Evolutionary conservation across 2,797 vertebrate genomes (phyloP).

Genomic region (Oceanodroma leucorhoa): DNA sequence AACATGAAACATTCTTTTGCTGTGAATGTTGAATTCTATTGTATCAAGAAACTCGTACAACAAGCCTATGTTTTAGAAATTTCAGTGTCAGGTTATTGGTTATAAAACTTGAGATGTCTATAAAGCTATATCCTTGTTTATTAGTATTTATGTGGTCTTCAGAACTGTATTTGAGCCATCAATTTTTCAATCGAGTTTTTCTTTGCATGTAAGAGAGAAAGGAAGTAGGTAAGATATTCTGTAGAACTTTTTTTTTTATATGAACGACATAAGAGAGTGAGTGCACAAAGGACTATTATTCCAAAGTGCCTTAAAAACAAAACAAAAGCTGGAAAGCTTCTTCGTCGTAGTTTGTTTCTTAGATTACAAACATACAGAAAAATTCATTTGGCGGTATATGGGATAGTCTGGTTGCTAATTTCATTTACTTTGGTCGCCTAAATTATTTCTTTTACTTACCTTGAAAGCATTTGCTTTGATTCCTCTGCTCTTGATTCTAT

Average conservation of each 20-base stretch:
- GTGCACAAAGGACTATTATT: not conserved
- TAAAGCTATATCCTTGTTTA: not conserved
- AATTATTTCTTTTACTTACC: conserved; percentile 73
- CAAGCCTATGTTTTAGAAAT: not conserved
- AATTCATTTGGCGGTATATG: not conserved
- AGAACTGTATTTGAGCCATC: not conserved
- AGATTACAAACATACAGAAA: not conserved
- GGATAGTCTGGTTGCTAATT: not conserved
- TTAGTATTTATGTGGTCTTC: not conserved
- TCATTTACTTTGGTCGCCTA: not conserved
- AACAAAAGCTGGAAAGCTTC: not conserved
- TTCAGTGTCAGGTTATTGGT: not conserved
- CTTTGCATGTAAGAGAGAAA: not conserved
- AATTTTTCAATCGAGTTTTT: not conserved
- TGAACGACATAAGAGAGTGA: not conserved
- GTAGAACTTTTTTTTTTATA: not conserved
- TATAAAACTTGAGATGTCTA: not conserved
- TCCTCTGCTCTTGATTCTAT: conserved; percentile 90
- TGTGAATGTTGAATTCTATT: not conserved
- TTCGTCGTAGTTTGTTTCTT: not conserved
- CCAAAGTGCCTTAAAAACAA: not conserved
- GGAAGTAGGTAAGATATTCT: not conserved
- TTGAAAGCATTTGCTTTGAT: conserved; percentile 93
- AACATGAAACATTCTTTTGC: not conserved
- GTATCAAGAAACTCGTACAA: not conserved